phyloP scores from a whole-genome alignment of 2,888 invertebrate genomes.

The Cosmopolites sordidus region DNA sequence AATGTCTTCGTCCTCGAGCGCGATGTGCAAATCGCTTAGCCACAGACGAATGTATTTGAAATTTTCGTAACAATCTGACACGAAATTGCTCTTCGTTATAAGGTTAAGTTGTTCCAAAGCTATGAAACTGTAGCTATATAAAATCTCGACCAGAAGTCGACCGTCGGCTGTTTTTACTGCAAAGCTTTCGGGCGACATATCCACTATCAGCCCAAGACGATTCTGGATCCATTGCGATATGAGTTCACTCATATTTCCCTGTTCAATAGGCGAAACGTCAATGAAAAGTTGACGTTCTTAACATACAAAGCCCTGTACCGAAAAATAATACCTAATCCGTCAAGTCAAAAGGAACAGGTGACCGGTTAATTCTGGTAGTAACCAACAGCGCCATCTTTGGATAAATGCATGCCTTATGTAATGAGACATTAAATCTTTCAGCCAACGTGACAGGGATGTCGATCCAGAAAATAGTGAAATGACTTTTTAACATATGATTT shows the following conservation, averaged over 20 bases:
- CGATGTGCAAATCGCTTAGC: constrained; percentile 43
- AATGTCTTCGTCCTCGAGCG: constrained; percentile 45
- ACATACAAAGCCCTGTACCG: too few relatives aligned
- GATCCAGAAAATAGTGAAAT: too few relatives aligned
- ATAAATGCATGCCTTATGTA: too few relatives aligned
- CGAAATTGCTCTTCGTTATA: constrained; percentile 43
- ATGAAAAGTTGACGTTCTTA: too few relatives aligned
- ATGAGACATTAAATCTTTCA: too few relatives aligned
- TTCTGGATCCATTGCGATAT: constrained; percentile 59
- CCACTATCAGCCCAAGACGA: constrained; percentile 53
- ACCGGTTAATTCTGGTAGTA: too few relatives aligned
- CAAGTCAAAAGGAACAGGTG: too few relatives aligned
- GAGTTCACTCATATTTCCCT: constrained; percentile 58
- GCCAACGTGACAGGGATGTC: too few relatives aligned
- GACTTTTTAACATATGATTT: too few relatives aligned
- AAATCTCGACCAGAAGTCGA: constrained; percentile 53
- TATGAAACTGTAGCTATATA: constrained; percentile 58
- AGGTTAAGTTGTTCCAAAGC: constrained; percentile 53
- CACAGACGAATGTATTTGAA: constrained; percentile 52
- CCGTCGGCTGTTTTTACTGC: constrained; percentile 58
- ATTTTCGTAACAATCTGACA: constrained; percentile 43
- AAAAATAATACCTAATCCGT: too few relatives aligned
- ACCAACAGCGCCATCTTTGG: too few relatives aligned
- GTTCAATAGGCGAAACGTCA: too few relatives aligned
- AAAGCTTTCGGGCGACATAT: constrained; percentile 54